These are phyloP conservation scores for Drosophila pachea DNA, from an alignment of 1,140 invertebrate genomes.

Conservation along the genomic window DNA sequence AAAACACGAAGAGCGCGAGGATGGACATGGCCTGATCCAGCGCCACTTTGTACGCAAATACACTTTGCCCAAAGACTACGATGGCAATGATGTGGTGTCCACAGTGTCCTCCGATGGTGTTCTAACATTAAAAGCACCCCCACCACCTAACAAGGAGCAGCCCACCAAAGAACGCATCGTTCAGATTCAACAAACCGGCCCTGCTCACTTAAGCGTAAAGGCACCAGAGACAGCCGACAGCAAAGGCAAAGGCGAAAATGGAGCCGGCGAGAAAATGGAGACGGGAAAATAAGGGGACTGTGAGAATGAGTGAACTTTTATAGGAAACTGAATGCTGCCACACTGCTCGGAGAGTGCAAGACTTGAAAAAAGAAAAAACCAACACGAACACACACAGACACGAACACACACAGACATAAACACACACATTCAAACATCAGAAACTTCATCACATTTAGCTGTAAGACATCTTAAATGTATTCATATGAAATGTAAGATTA, in stretches of 20 bases:
- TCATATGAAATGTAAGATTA: conserved; percentile 34
- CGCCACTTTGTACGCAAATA: conserved; percentile 87
- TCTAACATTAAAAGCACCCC: conserved; percentile 84
- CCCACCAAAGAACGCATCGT: conserved; percentile 79
- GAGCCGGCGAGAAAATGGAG: conserved; percentile 63
- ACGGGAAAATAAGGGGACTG: conserved; percentile 56
- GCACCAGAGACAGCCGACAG: conserved; percentile 40
- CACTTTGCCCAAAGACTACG: conserved; percentile 84
- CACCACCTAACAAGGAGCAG: conserved; percentile 74
- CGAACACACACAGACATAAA: conserved; percentile 25
- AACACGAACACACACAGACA: conserved; percentile 23
- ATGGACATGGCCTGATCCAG: conserved; percentile 84
- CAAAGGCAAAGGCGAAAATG: conserved; percentile 57
- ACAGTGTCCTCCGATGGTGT: conserved; percentile 87
- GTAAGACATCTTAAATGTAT: conserved; percentile 48
- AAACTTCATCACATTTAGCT: conserved; percentile 43
- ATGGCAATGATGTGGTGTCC: conserved; percentile 83
- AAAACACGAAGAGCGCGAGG: conserved; percentile 85
- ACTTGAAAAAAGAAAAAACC: conserved; percentile 42
- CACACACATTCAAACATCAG: conserved; percentile 27
- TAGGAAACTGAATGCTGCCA: conserved; percentile 39
- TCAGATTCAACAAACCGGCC: conserved; percentile 79
- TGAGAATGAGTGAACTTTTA: not conserved
- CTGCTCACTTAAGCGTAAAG: conserved; percentile 75
- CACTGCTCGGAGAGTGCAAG: conserved; percentile 61